Evolutionary conservation across 2,888 invertebrate species (phyloP).

Genomic region (Trachelus tabidus): DNA sequence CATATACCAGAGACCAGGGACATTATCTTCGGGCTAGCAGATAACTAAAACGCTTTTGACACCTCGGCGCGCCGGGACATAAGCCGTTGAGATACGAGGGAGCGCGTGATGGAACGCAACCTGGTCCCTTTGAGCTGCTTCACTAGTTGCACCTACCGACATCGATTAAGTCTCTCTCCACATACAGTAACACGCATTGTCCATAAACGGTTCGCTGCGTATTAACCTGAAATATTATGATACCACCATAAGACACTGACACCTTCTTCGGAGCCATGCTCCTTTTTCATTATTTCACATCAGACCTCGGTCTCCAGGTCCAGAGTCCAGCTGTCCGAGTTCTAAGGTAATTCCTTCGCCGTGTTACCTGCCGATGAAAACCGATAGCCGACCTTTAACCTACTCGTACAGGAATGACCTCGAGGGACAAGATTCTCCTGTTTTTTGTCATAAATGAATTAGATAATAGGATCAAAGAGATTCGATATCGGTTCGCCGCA

Average conservation of each 20-base stretch:
- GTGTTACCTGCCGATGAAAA: neutral
- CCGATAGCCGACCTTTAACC: neutral
- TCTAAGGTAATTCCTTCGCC: neutral
- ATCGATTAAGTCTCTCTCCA: neutral
- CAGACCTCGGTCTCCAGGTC: neutral
- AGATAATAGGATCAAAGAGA: neutral
- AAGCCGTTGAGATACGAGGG: slow-evolving; percentile 46
- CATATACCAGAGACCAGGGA: neutral
- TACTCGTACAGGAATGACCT: neutral
- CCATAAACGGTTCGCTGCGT: neutral
- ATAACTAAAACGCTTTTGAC: slow-evolving; percentile 55
- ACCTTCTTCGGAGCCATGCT: neutral
- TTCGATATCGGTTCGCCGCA: neutral
- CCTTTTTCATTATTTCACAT: neutral
- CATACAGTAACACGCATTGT: neutral
- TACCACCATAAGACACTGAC: neutral
- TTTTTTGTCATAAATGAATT: neutral
- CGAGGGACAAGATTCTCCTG: neutral
- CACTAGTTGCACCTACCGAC: neutral
- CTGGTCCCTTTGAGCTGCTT: neutral
- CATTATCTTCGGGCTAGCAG: slow-evolving; percentile 38
- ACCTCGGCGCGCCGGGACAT: slow-evolving; percentile 43
- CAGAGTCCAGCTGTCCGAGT: neutral
- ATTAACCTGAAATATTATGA: neutral
- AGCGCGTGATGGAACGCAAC: slow-evolving; percentile 4